phyloP scores from a whole-genome alignment of 2,888 invertebrate genomes.

The Troglohyphantes excavatus region DNA sequence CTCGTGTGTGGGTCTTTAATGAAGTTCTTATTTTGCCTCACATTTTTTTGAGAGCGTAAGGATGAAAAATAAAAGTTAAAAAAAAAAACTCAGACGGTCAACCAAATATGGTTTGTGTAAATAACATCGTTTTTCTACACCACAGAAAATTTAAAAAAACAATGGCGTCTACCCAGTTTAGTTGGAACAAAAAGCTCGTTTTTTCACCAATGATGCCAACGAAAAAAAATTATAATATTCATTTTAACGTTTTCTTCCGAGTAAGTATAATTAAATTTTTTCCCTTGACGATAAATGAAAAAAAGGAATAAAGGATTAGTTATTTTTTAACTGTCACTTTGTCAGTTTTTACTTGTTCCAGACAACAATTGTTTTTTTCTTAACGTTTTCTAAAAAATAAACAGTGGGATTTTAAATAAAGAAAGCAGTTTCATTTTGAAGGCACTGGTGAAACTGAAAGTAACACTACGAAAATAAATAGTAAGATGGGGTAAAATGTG shows the following conservation, averaged over 20 bases:
- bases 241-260: constrained; percentile 24
- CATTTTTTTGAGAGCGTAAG: neutral
- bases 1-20: constrained; percentile 31
- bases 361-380: too few species aligned
- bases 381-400: too few species aligned
- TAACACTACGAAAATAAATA: too few species aligned
- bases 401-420: too few species aligned
- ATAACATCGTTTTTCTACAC: constrained; percentile 60
- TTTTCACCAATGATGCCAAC: neutral
- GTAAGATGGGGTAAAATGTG: too few species aligned
- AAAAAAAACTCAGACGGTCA: constrained; percentile 29
- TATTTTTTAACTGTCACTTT: constrained; percentile 13
- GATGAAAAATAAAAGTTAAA: constrained; percentile 11
- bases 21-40: constrained; percentile 58
- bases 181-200: neutral
- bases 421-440: too few species aligned
- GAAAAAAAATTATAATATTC: neutral
- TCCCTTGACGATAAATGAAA: constrained; percentile 31
- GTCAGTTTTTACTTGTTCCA: neutral
- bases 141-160: constrained; percentile 11
- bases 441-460: too few species aligned
- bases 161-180: neutral
- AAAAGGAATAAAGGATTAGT: constrained; percentile 24
- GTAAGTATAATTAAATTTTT: constrained; percentile 47
- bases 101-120: constrained; percentile 64